Evolutionary conservation across 2,797 vertebrate species (phyloP).

Genomic region (Ciconia nigra): DNA sequence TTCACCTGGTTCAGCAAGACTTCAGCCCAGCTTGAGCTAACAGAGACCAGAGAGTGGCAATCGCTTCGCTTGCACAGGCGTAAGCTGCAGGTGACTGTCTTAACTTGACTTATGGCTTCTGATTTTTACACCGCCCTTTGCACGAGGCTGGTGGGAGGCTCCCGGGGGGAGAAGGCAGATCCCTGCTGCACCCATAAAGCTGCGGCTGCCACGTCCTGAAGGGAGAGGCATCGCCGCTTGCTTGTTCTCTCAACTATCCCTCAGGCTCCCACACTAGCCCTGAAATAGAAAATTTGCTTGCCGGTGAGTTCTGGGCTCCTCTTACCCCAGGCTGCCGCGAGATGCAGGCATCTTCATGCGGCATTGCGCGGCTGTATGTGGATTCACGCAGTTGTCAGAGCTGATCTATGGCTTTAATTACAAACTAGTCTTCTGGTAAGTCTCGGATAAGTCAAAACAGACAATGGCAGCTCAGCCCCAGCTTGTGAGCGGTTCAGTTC

Average conservation of each 20-base stretch:
- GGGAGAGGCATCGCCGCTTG: neutral
- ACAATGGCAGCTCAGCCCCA: neutral
- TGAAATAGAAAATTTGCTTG: neutral
- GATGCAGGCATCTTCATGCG: fast-evolving
- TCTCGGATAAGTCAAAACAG: neutral
- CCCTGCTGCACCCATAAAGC: neutral
- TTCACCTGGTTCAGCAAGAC: neutral
- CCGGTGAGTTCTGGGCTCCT: neutral
- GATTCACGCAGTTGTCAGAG: neutral
- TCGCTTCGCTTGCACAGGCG: fast-evolving
- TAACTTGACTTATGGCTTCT: neutral
- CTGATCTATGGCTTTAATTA: neutral
- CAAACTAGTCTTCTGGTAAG: neutral
- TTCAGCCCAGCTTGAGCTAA: neutral
- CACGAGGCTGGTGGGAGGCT: fast-evolving
- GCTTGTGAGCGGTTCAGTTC: neutral
- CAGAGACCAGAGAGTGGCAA: fast-evolving
- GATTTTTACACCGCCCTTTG: neutral
- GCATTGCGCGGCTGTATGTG: fast-evolving
- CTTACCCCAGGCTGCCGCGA: fast-evolving
- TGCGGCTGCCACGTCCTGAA: neutral
- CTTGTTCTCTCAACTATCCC: neutral
- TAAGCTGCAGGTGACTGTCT: fast-evolving
- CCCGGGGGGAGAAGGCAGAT: neutral
- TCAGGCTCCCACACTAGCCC: neutral